Evolutionary conservation across 2,797 vertebrate species (phyloP).

Genomic region (Cossypha caffra): DNA sequence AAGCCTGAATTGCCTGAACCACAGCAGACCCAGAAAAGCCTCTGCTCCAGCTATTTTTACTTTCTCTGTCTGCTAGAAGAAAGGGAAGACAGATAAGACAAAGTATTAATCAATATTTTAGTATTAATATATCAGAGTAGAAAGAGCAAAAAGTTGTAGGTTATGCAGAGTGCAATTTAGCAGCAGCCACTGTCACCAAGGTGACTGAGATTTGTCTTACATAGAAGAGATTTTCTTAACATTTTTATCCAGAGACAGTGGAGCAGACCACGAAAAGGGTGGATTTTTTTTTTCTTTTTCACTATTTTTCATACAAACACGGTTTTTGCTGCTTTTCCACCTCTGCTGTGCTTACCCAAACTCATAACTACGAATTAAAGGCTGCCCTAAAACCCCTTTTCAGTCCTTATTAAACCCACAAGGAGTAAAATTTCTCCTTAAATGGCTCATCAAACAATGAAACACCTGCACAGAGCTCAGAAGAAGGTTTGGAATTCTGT

Average conservation of each 20-base stretch:
- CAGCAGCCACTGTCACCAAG: neutral
- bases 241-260: neutral
- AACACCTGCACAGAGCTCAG: neutral
- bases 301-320: neutral
- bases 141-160: neutral
- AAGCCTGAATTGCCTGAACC: neutral
- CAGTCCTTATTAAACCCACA: neutral
- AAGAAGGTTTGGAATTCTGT: neutral
- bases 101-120: slow-evolving; percentile 40
- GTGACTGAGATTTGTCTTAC: neutral
- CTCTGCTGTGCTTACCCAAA: neutral
- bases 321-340: neutral
- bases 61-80: neutral
- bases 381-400: neutral
- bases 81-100: neutral
- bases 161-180: neutral
- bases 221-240: neutral
- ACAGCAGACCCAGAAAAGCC: neutral
- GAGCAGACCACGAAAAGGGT: neutral
- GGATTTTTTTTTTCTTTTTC: rapidly evolving
- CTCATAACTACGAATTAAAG: neutral
- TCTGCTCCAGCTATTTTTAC: neutral
- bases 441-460: neutral
- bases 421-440: neutral
- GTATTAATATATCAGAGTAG: neutral